Evolutionary conservation across 2,888 invertebrate species (phyloP).

Genomic region (Cosmorhoe ocellata): DNA sequence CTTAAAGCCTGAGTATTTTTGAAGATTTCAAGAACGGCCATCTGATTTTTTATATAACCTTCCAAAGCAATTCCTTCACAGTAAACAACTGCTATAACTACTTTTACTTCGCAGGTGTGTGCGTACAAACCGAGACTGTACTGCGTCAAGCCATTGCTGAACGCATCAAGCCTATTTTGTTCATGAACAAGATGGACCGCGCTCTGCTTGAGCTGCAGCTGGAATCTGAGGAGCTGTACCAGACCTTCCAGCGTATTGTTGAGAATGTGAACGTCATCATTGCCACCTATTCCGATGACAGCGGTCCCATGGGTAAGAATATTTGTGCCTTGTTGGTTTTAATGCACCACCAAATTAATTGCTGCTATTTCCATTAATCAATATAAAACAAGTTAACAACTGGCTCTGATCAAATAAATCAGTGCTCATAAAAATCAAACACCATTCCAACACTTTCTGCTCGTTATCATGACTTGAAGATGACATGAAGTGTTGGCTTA

Average conservation of each 20-base stretch:
- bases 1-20: constrained; percentile 22
- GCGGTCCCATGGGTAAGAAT: constrained; percentile 95
- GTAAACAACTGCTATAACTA: neutral
- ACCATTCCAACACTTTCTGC: too few species aligned
- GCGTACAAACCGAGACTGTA: constrained; percentile 99
- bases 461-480: too few species aligned
- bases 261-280: constrained; percentile 99
- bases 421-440: too few species aligned
- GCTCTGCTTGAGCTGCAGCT: constrained; percentile 98
- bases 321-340: too few species aligned
- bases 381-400: too few species aligned
- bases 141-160: constrained; percentile 99
- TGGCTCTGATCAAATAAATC: too few species aligned
- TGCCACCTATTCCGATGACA: constrained; percentile 98
- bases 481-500: too few species aligned
- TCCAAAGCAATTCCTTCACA: neutral
- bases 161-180: constrained; percentile 99
- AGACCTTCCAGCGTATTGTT: constrained; percentile 99
- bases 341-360: too few species aligned
- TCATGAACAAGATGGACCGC: constrained; percentile 99
- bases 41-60: constrained; percentile 10
- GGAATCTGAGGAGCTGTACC: constrained; percentile 98
- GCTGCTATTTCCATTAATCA: too few species aligned
- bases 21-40: constrained; percentile 25
- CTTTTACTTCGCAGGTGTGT: constrained; percentile 89